Evolutionary conservation across 2,888 invertebrate species (phyloP), one percentile per base, ranked within the genome.

Genomic region (Caenorhabditis plicata): DNA sequence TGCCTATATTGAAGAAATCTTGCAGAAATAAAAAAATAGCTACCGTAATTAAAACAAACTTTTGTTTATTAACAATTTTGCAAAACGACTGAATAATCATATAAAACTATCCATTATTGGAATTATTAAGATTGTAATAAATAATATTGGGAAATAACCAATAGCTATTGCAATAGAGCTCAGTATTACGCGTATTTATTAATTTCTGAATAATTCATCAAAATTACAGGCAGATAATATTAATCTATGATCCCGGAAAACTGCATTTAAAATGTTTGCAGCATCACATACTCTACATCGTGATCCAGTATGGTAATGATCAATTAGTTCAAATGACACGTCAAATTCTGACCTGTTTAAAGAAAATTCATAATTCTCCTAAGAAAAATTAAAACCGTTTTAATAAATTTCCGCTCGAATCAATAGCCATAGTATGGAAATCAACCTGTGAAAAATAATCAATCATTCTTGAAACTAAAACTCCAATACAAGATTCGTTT

Each of bases 381-480:
- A 29, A 15, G 8, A 31, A 29, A 29, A 31, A 11, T 19, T 23
- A 13, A 15, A 17, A 57, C 57, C 31, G 47, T n/a, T 43, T 17
- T 11, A 48, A 25, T 1, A 49, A n/a, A 1, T n/a, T 20, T 45
- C 60, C 60, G 13, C 46, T 46, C 2, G 50, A 50, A 31, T 60
- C 50, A 27, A 60, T 50, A 1, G 49, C 49, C 9, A 19, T 15
- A 17, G 39, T 45, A 0, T 15, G 8, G 27, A 54, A 60, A 42
- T 60, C 54, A 13, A 60, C 39, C 25, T 60, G 60, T 15, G 60
- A 54, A 17, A 26, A 60, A 27, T 60, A 60, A 23, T 60, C 60
- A 26, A 60, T 43, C 11, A 60, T 17, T 33, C 50, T 53, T 11
- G 54, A n/a, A 9, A 40, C 48, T 4, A 60, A 19, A 13, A 1